A percentile compares a stretch with the other conserved stretches of the same genome.
These are phyloP conservation scores for Muscicapa comitata DNA, from an alignment of 2,797 vertebrate species.

Conservation along the genomic window DNA sequence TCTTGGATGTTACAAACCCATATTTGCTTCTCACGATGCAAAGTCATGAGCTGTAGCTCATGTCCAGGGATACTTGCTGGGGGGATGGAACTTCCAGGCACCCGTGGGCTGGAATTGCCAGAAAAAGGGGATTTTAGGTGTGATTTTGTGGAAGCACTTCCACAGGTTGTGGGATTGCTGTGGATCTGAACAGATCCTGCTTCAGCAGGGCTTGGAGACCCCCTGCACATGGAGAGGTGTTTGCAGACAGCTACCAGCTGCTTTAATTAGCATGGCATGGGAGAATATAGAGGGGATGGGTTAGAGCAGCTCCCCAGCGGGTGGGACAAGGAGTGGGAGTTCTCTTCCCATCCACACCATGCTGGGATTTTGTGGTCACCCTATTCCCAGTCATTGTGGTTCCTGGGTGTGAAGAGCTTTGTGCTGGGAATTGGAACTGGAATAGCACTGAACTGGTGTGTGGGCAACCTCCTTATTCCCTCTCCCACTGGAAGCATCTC, in stretches of 20 bases:
- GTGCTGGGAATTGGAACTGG: not conserved
- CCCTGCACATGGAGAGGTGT: rapidly evolving
- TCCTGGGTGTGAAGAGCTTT: not conserved
- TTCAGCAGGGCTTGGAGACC: not conserved
- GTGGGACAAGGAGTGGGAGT: not conserved
- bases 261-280: not conserved
- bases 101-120: rapidly evolving
- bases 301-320: not conserved
- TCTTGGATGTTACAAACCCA: not conserved
- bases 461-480: not conserved
- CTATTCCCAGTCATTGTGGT: rapidly evolving
- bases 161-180: rapidly evolving
- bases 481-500: not conserved
- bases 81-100: not conserved
- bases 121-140: not conserved
- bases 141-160: rapidly evolving
- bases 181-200: not conserved
- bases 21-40: not conserved
- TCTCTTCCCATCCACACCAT: not conserved
- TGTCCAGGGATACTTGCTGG: not conserved
- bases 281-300: not conserved
- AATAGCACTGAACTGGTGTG: rapidly evolving
- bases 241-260: not conserved
- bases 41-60: rapidly evolving
- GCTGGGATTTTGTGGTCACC: not conserved